Evolutionary conservation across 2,888 invertebrate genomes (phyloP).

Genomic region (Sarcophaga variegata): DNA sequence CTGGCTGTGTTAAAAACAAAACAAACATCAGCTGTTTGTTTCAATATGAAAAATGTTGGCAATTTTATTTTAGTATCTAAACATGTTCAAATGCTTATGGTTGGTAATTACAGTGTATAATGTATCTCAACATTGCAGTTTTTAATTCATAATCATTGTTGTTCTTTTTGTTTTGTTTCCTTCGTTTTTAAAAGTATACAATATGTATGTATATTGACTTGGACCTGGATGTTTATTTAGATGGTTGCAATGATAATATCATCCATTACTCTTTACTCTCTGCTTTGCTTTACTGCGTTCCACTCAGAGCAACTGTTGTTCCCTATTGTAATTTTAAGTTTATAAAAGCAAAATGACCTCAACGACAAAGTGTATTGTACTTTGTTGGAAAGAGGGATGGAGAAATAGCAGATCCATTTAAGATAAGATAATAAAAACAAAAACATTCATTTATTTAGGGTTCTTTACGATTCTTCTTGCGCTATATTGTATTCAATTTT

Average conservation of each 20-base stretch:
- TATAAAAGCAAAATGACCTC: conserved; percentile 23
- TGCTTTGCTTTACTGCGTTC: background rate
- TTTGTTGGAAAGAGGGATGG: background rate
- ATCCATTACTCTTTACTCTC: background rate
- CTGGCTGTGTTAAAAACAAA: conserved; percentile 43
- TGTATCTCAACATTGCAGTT: conserved; percentile 21
- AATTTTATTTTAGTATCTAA: background rate
- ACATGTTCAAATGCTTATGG: background rate
- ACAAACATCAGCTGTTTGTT: conserved; percentile 69
- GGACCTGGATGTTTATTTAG: conserved; percentile 15
- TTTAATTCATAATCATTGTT: background rate
- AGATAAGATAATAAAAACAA: conserved; percentile 48
- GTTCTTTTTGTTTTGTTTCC: background rate
- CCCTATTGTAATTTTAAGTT: background rate
- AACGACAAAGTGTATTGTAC: background rate
- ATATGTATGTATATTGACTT: background rate
- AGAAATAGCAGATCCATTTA: conserved; percentile 24
- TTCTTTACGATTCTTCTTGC: background rate
- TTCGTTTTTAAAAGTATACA: too few relatives aligned
- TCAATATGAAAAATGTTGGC: conserved; percentile 14
- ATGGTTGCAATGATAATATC: conserved; percentile 39
- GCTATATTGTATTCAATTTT: background rate
- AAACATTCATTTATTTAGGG: conserved; percentile 4
- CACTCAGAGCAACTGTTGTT: background rate
- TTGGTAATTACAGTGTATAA: background rate